These are phyloP conservation scores for Aplocera efformata DNA, from an alignment of 2,888 invertebrate genomes.

Conservation along the genomic window DNA sequence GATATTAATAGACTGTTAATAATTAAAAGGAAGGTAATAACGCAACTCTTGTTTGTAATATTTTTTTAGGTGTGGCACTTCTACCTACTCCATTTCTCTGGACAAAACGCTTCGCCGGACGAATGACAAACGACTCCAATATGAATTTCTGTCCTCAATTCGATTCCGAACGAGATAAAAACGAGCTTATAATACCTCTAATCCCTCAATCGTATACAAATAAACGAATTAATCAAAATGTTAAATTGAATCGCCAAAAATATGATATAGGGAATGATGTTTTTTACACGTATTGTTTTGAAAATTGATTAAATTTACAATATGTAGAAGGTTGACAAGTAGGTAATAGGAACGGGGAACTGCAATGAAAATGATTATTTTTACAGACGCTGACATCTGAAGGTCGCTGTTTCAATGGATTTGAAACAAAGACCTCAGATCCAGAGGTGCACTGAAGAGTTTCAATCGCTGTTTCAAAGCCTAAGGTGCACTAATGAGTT, in stretches of 20 bases:
- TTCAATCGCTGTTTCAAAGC: too few relatives aligned
- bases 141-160: conserved; percentile 34
- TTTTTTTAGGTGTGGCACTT: neutral
- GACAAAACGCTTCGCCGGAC: conserved; percentile 20
- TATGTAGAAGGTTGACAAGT: conserved; percentile 1
- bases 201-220: conserved; percentile 26
- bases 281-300: neutral
- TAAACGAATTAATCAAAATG: conserved; percentile 27
- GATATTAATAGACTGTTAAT: too few relatives aligned
- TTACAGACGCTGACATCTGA: too few relatives aligned
- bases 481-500: too few relatives aligned
- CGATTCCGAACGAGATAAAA: conserved; percentile 14
- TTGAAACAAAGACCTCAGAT: too few relatives aligned
- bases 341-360: too few relatives aligned
- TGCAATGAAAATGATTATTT: too few relatives aligned
- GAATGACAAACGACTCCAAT: conserved; percentile 38
- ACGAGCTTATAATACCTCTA: conserved; percentile 24
- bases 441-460: too few relatives aligned
- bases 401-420: too few relatives aligned
- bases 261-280: conserved; percentile 14
- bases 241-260: conserved; percentile 23
- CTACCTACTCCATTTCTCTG: conserved; percentile 3
- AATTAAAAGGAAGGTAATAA: too few relatives aligned
- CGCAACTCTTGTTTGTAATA: neutral
- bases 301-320: neutral